Base-by-base conservation (phyloP, 2,888 invertebrate species). In the Pyrochroa serraticornis region DNA sequence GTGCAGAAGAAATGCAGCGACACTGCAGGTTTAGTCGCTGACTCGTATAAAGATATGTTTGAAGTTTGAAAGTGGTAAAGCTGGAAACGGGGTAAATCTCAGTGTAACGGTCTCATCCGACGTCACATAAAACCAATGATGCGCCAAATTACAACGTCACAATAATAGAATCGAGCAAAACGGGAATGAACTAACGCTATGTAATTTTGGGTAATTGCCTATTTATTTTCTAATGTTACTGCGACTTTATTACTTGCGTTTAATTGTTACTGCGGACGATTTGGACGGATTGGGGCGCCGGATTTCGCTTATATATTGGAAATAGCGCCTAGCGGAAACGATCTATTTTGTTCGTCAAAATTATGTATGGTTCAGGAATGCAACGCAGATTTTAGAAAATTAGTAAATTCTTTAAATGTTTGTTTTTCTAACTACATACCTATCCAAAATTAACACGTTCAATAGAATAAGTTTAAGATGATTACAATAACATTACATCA, bases 61-160 rank as follows among this genome's bases (percentile, higher is more conserved):
- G 38, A 52, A 39, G 14, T 13, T 39, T 51, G 43, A 51, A 51
- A 44, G 38, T 44, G 33, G 44, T 37, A 32, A 39, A 51, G 36
- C 44, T 52, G 43, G 31, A 39, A 31, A 36, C 22, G 48, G 37
- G 52, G 32, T 44, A 52, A 42, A 33, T 44, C 44, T 43, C 13
- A n/a, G 35, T 42, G 35, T 41, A 30, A 47, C 39, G 46, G 44
- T 30, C 47, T 39, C 43, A 50, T 50, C 50, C 39, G 9, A 13
- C 51, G 32, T 33, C 53, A 35, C 53, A 52, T 58, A 52, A 58
- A 58, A 59, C 48, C 50, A 59, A 59, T 59, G 54, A 50, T 59
- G 52, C 59, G 50, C 59, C 36, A 59, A 59, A 59, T 50, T 59
- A 59, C 58, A 59, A 50, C 54, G 50, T 59, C 46, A 59, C 59